Conservation (phyloP, 2,113 vertebrate genomes). For the Calonectris borealis region DNA sequence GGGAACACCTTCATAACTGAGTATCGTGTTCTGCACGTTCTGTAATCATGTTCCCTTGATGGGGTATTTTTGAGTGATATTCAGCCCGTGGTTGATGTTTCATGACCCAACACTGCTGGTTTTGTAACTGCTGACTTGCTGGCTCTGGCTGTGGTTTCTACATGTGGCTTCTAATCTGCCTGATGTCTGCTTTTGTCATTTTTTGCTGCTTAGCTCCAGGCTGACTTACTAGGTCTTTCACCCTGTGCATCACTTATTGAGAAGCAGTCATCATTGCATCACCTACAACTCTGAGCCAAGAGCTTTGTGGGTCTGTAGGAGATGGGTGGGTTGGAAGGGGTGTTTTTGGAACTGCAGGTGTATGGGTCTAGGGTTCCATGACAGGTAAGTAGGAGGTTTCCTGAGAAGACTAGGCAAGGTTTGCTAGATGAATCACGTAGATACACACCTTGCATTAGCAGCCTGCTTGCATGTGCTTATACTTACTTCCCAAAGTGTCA, state of each 20-base stretch:
- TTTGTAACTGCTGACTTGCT: background rate
- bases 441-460: background rate
- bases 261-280: background rate
- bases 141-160: background rate
- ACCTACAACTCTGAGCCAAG: background rate
- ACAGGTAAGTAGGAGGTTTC: background rate
- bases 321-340: background rate
- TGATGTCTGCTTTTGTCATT: background rate
- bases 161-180: background rate
- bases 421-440: background rate
- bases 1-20: background rate
- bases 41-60: background rate
- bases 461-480: background rate
- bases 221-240: background rate
- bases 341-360: background rate
- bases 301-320: background rate
- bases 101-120: background rate
- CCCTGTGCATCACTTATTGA: background rate
- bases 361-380: background rate
- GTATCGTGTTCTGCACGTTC: background rate
- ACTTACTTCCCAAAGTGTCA: background rate
- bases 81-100: background rate
- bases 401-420: background rate
- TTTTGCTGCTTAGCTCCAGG: background rate
- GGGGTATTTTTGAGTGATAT: background rate